Evolutionary conservation across 2,797 vertebrate species (phyloP), one percentile per base, ranked within the genome.

Genomic region (Gambusia yucatana): DNA sequence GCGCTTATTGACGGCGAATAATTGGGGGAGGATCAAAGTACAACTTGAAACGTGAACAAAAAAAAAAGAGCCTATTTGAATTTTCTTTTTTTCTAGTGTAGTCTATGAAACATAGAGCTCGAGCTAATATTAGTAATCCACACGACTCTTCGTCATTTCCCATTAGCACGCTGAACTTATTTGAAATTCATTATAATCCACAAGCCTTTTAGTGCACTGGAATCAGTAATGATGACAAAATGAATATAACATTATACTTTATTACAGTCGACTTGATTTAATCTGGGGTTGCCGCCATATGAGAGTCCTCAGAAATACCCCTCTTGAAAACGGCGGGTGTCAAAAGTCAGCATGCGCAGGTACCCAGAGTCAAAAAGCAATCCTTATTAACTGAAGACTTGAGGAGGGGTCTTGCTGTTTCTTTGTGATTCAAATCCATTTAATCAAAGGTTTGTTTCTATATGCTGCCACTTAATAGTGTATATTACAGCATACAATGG

Each of bases 371-470:
- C 89, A 91, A 93, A 95, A 94, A 94, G 92, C 94, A 86, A 90
- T 86, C 84, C 92, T 91, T 92, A 92, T 92, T 94, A 95, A 91
- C 91, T 91, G 92, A 94, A 95, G 91, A 93, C 93, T 91, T 81
- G 85, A 93, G 88, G 93, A 94, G 93, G 92, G 86, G 91, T 93
- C 95, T 94, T 91, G 93, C 95, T 96, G 94, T 95, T 94, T 94
- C 95, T 96, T 96, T 96, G 96, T 96, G 91, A 96, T 96, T 96
- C 94, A 96, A 95, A 96, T 96, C 90, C 93, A 94, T 96, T 96
- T 96, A 96, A 96, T 96, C 94, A 96, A 95, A 95, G 96, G 96
- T 96, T 95, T 96, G 95, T 96, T 96, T 95, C 95, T 92, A 95
- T 94, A 95, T 93, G 87, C 92, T 86, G 91, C 88, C 95, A 95